Base-by-base conservation (phyloP, 1,140 invertebrate genomes). In the Myzus persicae region DNA sequence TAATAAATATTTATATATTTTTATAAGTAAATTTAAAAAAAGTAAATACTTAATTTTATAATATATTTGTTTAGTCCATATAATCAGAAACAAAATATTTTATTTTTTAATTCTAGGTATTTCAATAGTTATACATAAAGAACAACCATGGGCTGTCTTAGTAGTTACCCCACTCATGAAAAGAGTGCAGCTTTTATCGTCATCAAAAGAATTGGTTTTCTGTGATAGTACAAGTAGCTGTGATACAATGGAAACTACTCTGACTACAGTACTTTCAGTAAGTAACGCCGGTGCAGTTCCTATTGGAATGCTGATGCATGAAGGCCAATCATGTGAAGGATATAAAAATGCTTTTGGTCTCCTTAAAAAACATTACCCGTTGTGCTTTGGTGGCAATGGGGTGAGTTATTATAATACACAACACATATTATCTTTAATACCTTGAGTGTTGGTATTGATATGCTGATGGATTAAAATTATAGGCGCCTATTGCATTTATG, bases 331-430 rank as follows among this genome's bases (percentile, higher is more conserved):
- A 36, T 81, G 31, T 38, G 76, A 81, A 38, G 14, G 76, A 11
- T 81, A 81, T 81, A 81, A 81, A 81, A 81, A 81, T 81, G 76
- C 76, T 36, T 81, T 81, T 81, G n/a, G 76, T 14, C 76, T 81
- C 9, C n/a, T 81, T 38, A 36, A 81, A 81, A 36, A 81, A 67
- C n/a, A 81, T 36, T 81, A 14, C n/a, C n/a, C 76, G 20, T 81
- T 36, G 14, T 81, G n/a, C n/a, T 81, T 81, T 81, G 76, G 76
- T n/a, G 76, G 76, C 8, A 81, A 38, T 81, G 31, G 38, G 76
- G 76, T 46, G 44, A 46, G 44, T 46, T 46, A 46, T 46, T 46
- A 46, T 46, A 46, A 46, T 46, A 46, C 11, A 46, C 44, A 46
- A 46, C 44, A 46, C 44, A 46, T 46, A 46, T 46, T 46, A 46